Conservation (phyloP, 2,888 invertebrate genomes). For the Drosophila infuscata region DNA sequence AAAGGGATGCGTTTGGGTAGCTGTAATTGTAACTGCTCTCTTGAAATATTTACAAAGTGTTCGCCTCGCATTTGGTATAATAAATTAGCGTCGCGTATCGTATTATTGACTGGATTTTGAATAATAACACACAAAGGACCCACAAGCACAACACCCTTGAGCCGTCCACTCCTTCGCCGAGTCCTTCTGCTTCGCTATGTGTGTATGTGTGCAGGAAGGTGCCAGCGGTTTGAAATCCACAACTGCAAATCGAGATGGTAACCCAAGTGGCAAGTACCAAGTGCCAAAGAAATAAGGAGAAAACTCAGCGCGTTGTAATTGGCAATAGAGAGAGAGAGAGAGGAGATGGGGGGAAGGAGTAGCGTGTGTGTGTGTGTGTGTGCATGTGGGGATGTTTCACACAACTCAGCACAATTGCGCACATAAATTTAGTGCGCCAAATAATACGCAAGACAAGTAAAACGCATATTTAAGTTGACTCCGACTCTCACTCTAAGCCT, state of each 20-base stretch:
- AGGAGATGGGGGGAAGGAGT: not conserved
- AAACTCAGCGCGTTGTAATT: constrained; percentile 48
- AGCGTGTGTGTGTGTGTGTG: not conserved
- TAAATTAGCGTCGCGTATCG: constrained; percentile 78
- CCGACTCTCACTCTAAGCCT: constrained; percentile 25
- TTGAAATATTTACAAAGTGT: constrained; percentile 67
- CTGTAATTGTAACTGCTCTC: constrained; percentile 75
- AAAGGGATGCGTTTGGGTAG: constrained; percentile 4
- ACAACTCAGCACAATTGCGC: constrained; percentile 79
- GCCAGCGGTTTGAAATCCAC: constrained; percentile 35
- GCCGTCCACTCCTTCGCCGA: not conserved
- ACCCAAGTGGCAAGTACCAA: constrained; percentile 29
- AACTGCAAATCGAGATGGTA: constrained; percentile 62
- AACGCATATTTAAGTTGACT: constrained; percentile 64
- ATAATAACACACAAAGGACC: constrained; percentile 80
- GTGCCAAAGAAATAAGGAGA: constrained; percentile 39
- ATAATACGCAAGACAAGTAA: constrained; percentile 73
- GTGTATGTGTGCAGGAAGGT: constrained; percentile 30
- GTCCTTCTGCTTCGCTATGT: not conserved
- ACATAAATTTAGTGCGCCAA: constrained; percentile 79
- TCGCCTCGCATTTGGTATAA: constrained; percentile 59
- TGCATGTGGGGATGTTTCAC: constrained; percentile 40
- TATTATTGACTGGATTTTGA: constrained; percentile 81
- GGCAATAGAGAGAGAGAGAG: constrained; percentile 16
- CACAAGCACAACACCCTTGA: constrained; percentile 8